Percentiles rank a stretch among this genome's conserved stretches.
phyloP scores from a whole-genome alignment of 2,888 invertebrate genomes.

The Drosophila silvestris region DNA sequence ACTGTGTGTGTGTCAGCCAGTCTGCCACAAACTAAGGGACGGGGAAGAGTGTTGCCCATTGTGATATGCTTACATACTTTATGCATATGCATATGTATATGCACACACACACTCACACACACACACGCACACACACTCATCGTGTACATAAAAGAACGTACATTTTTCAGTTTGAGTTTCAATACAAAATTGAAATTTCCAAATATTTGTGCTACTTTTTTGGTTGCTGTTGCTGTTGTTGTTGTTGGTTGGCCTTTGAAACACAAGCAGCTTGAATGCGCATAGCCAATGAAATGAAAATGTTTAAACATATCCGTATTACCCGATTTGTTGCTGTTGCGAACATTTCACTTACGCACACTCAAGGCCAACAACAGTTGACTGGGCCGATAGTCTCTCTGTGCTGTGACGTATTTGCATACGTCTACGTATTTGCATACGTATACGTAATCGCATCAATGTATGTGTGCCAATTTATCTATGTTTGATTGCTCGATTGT shows the following conservation, averaged over 20 bases:
- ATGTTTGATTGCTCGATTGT: constrained; percentile 16
- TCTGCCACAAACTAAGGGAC: neutral
- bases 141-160: constrained; percentile 3
- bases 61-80: constrained; percentile 33
- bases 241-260: constrained; percentile 50
- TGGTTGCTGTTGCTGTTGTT: constrained; percentile 9
- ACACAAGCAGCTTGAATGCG: constrained; percentile 47
- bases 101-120: neutral
- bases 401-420: constrained; percentile 55
- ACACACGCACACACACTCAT: neutral
- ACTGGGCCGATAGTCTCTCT: constrained; percentile 38
- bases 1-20: neutral
- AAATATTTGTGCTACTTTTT: constrained; percentile 74
- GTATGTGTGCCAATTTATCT: neutral
- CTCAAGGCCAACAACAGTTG: constrained; percentile 60
- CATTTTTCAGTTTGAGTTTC: constrained; percentile 46
- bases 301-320: constrained; percentile 68
- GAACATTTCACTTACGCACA: constrained; percentile 67
- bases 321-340: constrained; percentile 56
- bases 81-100: constrained; percentile 4
- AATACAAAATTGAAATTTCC: constrained; percentile 70
- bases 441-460: constrained; percentile 17
- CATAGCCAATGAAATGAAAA: constrained; percentile 64
- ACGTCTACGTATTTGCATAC: constrained; percentile 17
- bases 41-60: constrained; percentile 15